A percentile compares a stretch with the other conserved stretches of the same genome.
These are phyloP conservation scores for Tokudaia muenninki DNA, from an alignment of 2,797 vertebrate genomes.

Conservation along the genomic window DNA sequence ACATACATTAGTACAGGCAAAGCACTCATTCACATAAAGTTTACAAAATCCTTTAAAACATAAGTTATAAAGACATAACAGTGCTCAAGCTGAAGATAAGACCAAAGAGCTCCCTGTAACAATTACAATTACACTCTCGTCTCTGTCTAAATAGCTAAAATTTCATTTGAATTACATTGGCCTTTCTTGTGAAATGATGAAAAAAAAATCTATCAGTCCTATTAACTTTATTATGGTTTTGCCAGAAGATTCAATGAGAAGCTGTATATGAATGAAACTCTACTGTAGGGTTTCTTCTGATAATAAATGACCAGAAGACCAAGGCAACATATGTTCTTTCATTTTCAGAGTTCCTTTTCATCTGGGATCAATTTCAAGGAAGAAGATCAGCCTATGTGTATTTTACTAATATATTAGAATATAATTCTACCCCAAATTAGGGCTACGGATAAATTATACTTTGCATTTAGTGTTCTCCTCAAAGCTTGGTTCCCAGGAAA, in stretches of 20 bases:
- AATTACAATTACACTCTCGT: not conserved
- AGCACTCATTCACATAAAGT: not conserved
- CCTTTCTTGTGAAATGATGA: not conserved
- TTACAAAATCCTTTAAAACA: not conserved
- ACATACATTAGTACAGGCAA: not conserved
- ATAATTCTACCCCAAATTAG: slow-evolving; percentile 63
- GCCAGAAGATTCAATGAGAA: not conserved
- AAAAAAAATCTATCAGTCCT: not conserved
- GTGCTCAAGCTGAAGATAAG: not conserved
- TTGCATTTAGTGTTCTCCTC: slow-evolving; percentile 14
- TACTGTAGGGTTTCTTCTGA: slow-evolving; percentile 34
- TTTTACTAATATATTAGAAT: slow-evolving; percentile 65
- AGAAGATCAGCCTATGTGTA: slow-evolving; percentile 32
- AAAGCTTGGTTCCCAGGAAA: slow-evolving; percentile 40
- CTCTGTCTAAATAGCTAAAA: slow-evolving; percentile 47
- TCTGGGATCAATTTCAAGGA: slow-evolving; percentile 40
- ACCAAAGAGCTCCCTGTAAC: not conserved
- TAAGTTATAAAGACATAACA: slow-evolving; percentile 5
- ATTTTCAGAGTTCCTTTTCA: slow-evolving; percentile 64
- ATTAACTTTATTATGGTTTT: not conserved
- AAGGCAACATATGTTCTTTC: slow-evolving; percentile 10
- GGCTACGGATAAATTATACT: slow-evolving; percentile 19
- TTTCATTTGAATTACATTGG: slow-evolving; percentile 26
- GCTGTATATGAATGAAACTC: slow-evolving; percentile 30
- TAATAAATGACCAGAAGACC: slow-evolving; percentile 9